These are phyloP conservation scores for Chamaea fasciata DNA, from an alignment of 2,113 vertebrate species.

Conservation along the genomic window DNA sequence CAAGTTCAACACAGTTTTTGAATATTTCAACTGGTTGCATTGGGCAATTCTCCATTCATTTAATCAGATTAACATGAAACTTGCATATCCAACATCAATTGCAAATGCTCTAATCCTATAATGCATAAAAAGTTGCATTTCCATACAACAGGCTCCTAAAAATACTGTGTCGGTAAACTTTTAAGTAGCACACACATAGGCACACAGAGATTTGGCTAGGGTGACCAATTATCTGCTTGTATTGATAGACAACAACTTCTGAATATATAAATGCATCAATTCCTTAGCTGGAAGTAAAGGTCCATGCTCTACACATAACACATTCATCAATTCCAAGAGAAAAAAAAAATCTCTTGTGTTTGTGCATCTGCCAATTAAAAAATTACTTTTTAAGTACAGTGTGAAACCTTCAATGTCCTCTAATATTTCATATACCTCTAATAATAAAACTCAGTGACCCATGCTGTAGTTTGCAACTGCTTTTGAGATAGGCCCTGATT, in stretches of 20 bases:
- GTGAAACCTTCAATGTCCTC: background rate
- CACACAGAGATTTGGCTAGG: background rate
- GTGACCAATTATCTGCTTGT: background rate
- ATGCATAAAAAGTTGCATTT: background rate
- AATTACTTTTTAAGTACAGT: background rate
- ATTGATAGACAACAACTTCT: background rate
- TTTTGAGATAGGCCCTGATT: background rate
- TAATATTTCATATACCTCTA: background rate
- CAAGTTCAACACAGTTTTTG: conserved; percentile 32
- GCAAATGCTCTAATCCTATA: background rate
- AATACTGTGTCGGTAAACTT: background rate
- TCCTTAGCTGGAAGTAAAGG: background rate
- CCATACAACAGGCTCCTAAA: background rate
- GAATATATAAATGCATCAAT: background rate
- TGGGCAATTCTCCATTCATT: conserved; percentile 39
- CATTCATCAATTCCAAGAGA: background rate
- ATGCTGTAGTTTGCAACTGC: background rate
- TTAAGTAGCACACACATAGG: background rate
- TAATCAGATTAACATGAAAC: conserved; percentile 56
- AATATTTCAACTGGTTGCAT: conserved; percentile 50
- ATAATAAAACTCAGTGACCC: background rate
- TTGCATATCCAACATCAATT: conserved; percentile 49
- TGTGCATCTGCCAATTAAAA: background rate
- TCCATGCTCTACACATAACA: background rate
- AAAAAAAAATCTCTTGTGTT: background rate